phyloP scores from a whole-genome alignment of 2,888 invertebrate species.

The Coelinius sp. region DNA sequence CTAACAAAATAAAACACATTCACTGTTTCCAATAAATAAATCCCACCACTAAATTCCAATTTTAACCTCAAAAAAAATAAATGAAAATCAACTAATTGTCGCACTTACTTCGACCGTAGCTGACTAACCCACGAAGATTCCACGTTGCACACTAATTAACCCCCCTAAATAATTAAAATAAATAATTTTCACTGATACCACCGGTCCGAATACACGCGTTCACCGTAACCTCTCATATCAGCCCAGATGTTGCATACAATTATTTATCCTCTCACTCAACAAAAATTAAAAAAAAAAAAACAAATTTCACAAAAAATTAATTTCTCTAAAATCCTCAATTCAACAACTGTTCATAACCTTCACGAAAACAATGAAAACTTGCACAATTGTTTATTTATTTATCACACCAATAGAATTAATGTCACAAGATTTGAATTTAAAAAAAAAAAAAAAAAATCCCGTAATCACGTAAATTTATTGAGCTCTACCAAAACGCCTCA shows the following conservation, averaged over 20 bases:
- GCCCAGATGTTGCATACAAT: slow-evolving; percentile 24
- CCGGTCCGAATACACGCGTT: slow-evolving; percentile 52
- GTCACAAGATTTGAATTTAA: no score
- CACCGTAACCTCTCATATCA: slow-evolving; percentile 54
- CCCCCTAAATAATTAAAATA: slow-evolving; percentile 25
- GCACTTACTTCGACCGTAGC: slow-evolving; percentile 28
- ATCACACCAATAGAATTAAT: no score
- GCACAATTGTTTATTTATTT: no score
- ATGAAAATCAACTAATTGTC: background rate
- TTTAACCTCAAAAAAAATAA: background rate
- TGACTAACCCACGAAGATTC: slow-evolving; percentile 19
- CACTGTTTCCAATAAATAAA: background rate
- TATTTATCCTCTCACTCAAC: slow-evolving; percentile 12
- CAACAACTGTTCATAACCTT: no score
- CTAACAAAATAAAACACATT: background rate
- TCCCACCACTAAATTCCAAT: background rate
- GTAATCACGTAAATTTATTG: no score
- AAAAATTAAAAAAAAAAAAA: background rate
- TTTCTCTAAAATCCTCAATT: no score
- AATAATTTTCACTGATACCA: slow-evolving; percentile 54
- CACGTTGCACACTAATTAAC: slow-evolving; percentile 25
- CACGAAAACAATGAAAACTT: no score
- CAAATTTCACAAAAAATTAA: background rate
- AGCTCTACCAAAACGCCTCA: no score
- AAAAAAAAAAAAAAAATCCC: no score